Evolutionary conservation across 1,140 invertebrate species (phyloP).

Genomic region (Nymphalis io): DNA sequence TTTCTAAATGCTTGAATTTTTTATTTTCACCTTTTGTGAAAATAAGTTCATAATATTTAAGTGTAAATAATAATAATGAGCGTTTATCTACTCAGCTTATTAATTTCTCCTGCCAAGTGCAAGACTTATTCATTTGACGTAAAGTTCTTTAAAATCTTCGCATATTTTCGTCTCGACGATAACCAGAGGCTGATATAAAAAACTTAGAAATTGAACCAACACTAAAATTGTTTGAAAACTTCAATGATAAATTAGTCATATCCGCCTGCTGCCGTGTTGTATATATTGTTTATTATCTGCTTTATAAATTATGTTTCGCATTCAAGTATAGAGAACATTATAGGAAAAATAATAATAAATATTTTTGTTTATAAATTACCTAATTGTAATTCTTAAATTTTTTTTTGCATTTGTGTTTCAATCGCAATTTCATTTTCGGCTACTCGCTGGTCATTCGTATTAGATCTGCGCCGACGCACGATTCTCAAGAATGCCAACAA

Average conservation of each 20-base stretch:
- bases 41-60: no score
- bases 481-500: slow-evolving; percentile 3
- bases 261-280: slow-evolving; percentile 33
- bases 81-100: not conserved
- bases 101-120: not conserved
- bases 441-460: not conserved
- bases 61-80: no score
- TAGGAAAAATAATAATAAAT: no score
- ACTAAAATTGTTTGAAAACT: slow-evolving; percentile 40
- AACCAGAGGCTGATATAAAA: slow-evolving; percentile 32
- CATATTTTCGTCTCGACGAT: slow-evolving; percentile 21
- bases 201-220: slow-evolving; percentile 15
- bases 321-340: not conserved
- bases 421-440: not conserved
- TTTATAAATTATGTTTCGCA: not conserved
- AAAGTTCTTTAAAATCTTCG: not conserved
- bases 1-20: no score
- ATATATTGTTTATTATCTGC: not conserved
- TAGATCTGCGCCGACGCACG: not conserved
- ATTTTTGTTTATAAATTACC: no score
- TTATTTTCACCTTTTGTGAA: no score
- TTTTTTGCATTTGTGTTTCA: not conserved
- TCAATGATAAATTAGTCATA: slow-evolving; percentile 48
- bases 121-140: not conserved
- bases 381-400: no score